Percentiles rank a stretch among this genome's conserved stretches.
phyloP scores from a whole-genome alignment of 1,140 invertebrate genomes.

The Arion vulgaris region DNA sequence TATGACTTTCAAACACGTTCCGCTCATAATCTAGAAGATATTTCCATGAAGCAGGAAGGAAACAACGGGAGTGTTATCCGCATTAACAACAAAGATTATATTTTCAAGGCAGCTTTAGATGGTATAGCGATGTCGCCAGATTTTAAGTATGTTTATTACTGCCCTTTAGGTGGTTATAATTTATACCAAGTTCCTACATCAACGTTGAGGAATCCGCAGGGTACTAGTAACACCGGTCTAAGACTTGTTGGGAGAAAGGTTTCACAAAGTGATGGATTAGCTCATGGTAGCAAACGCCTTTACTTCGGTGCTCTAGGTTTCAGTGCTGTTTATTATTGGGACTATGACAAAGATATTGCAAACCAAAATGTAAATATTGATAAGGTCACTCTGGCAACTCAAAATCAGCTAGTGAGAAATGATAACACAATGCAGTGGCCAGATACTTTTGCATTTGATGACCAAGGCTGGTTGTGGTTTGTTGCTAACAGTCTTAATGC shows the following conservation, averaged over 20 bases:
- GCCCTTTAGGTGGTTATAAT: constrained; percentile 40
- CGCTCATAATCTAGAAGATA: constrained; percentile 44
- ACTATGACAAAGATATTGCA: background rate
- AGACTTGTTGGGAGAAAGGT: constrained; percentile 40
- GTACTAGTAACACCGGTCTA: background rate
- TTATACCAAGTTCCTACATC: constrained; percentile 45
- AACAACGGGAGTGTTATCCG: background rate
- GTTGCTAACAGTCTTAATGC: constrained; percentile 46
- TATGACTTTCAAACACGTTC: constrained; percentile 41
- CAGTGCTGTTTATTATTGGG: constrained; percentile 44
- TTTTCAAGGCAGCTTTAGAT: constrained; percentile 41
- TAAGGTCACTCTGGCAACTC: constrained; percentile 42
- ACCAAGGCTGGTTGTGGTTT: constrained; percentile 50
- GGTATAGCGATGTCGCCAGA: constrained; percentile 56
- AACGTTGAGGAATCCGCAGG: constrained; percentile 15
- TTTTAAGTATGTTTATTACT: constrained; percentile 53
- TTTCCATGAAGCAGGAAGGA: constrained; percentile 44
- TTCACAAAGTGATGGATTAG: constrained; percentile 45
- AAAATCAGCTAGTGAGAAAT: constrained; percentile 11
- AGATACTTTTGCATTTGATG: constrained; percentile 48
- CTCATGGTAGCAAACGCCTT: constrained; percentile 41
- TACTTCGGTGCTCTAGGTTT: constrained; percentile 45
- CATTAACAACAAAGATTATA: constrained; percentile 1
- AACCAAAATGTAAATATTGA: constrained; percentile 31
- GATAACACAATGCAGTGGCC: constrained; percentile 49